phyloP scores from a whole-genome alignment of 2,888 invertebrate genomes.

The Caenorhabditis angaria region DNA sequence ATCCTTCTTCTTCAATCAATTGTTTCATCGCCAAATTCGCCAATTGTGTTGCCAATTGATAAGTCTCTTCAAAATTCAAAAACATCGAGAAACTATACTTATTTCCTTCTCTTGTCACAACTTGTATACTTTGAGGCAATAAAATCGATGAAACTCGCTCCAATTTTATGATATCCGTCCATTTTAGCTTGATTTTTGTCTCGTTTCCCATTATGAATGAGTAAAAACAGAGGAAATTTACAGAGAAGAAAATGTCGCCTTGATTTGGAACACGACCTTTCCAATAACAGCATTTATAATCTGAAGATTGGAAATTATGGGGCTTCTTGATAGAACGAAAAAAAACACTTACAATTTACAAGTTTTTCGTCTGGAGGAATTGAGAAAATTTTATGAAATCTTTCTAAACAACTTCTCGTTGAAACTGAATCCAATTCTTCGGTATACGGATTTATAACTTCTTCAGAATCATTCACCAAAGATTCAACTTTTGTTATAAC shows the following conservation, averaged over 20 bases:
- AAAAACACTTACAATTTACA: constrained; percentile 83
- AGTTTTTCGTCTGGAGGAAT: constrained; percentile 92
- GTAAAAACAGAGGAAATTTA: constrained; percentile 94
- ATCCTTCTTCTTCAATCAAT: constrained; percentile 89
- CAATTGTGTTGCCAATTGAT: constrained; percentile 89
- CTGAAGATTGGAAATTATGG: constrained; percentile 64
- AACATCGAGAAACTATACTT: constrained; percentile 89
- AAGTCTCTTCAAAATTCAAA: constrained; percentile 87
- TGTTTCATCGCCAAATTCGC: constrained; percentile 94
- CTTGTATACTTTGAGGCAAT: constrained; percentile 63
- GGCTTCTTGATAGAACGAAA: not conserved
- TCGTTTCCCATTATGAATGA: constrained; percentile 91
- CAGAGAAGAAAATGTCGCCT: constrained; percentile 95
- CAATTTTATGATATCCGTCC: constrained; percentile 83
- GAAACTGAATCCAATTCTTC: constrained; percentile 77
- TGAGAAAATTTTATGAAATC: constrained; percentile 88
- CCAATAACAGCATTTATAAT: constrained; percentile 83
- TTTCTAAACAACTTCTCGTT: constrained; percentile 78
- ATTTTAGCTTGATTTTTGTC: constrained; percentile 86
- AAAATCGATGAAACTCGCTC: constrained; percentile 65
- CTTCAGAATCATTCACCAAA: constrained; percentile 76
- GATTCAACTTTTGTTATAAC: constrained; percentile 95
- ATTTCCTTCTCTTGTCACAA: constrained; percentile 63
- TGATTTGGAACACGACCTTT: constrained; percentile 91
- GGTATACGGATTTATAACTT: constrained; percentile 71